Evolutionary conservation across 2,113 vertebrate species (phyloP), one percentile per base, ranked within the genome.

Genomic region (Vidua chalybeata): DNA sequence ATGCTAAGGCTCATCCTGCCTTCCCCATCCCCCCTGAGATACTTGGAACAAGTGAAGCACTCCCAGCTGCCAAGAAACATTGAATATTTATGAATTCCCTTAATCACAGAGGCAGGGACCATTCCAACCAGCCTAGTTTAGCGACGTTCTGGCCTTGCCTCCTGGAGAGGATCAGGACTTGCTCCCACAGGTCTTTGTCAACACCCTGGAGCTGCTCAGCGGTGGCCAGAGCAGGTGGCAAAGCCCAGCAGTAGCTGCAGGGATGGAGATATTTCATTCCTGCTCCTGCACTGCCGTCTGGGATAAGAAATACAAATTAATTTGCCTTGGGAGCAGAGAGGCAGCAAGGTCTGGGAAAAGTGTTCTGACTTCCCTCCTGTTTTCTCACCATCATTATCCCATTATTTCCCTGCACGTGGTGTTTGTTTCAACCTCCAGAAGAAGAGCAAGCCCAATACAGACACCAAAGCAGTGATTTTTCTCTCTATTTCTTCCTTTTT

Each of bases 41-140:
- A 9, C 84, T 86, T 58, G 85, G 91, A 95, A 95, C 82, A 87
- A 96, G 74, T 64, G 84, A 90, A 93, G 91, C 89, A 93, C 95
- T 97, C 95, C 96, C 96, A 94, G 94, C 95, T 97, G 96, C 96
- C 89, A 95, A 95, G 91, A 91, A 95, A 81, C 78, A 39, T 22
- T 87, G 95, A 96, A 96, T 97, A 97, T 97, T 97, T 96, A 97
- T 96, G 95, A 85, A 89, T 88, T 39, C 89, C 93, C 73, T 78
- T 94, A 95, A 96, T 96, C 93, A 95, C 94, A 86, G 87, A 94
- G 87, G 84, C 95, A 95, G 87, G 84, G 93, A 88, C 84, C 94
- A 73, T 85, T 90, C 83, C 82, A 93, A 30, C 48, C 92, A 88
- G 87, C 87, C 68, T 41, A 2, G 39, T 31, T 71, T 33, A 89